These are phyloP conservation scores for Paracentrotus lividus DNA, from an alignment of 53 echinoderm and acorn worm species.

Conservation along the genomic window DNA sequence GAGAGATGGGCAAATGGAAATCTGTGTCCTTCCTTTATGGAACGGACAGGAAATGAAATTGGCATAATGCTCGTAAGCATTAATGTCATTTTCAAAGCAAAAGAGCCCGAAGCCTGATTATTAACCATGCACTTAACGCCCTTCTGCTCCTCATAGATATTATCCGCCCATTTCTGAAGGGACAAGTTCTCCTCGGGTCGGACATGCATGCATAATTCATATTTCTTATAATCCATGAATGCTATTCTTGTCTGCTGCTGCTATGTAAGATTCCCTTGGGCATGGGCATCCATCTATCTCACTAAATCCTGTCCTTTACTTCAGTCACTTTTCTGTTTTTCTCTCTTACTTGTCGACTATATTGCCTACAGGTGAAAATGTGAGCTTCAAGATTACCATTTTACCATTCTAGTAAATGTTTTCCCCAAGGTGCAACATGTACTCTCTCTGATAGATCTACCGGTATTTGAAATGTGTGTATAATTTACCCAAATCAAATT, in stretches of 20 bases:
- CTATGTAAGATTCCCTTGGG: neutral
- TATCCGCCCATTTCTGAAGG: neutral
- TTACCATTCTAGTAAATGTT: neutral
- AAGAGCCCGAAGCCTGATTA: neutral
- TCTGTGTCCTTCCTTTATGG: neutral
- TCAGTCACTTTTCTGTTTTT: neutral
- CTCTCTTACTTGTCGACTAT: neutral
- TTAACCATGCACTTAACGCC: too few species aligned
- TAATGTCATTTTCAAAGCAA: neutral
- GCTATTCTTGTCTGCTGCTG: neutral
- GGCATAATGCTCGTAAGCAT: conserved; percentile 32
- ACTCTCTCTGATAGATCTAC: too few species aligned
- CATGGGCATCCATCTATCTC: neutral
- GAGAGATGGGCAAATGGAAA: neutral
- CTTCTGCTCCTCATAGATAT: too few species aligned
- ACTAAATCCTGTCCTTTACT: neutral
- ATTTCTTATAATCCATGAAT: neutral
- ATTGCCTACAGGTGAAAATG: neutral
- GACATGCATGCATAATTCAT: neutral
- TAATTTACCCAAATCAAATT: too few species aligned
- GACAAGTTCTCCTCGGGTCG: neutral
- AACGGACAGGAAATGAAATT: neutral
- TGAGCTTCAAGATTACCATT: neutral
- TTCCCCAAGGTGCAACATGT: too few species aligned
- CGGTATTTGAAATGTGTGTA: too few species aligned